These are phyloP conservation scores for Drosophila picticornis DNA, from an alignment of 2,888 invertebrate genomes.

Conservation along the genomic window DNA sequence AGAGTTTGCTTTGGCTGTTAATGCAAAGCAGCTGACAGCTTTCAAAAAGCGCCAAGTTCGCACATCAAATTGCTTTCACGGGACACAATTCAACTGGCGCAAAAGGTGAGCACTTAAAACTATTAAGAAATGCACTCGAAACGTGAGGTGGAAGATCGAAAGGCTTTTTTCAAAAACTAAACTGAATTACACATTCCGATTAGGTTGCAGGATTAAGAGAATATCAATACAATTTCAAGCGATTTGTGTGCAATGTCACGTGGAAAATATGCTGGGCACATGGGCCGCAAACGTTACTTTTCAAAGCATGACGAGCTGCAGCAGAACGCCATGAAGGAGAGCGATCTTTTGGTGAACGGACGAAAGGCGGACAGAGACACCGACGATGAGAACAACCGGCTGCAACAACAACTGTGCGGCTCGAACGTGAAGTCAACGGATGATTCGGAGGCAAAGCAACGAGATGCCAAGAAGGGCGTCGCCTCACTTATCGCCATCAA, in stretches of 20 bases:
- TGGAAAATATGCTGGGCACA: constrained; percentile 95
- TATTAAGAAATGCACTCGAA: neutral
- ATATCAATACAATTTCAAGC: neutral
- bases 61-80: neutral
- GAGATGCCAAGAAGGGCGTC: constrained; percentile 92
- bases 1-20: neutral
- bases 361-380: neutral
- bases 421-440: neutral
- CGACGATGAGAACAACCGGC: constrained; percentile 49
- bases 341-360: constrained; percentile 55
- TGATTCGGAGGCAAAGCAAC: constrained; percentile 86
- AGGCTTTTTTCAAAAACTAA: neutral
- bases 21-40: neutral
- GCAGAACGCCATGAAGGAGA: constrained; percentile 88
- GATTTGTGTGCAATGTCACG: constrained; percentile 54
- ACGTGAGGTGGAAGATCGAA: neutral
- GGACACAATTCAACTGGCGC: neutral
- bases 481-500: constrained; percentile 95
- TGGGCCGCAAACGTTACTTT: constrained; percentile 96
- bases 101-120: neutral
- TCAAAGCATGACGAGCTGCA: constrained; percentile 97
- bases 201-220: neutral
- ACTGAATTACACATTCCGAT: neutral
- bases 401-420: neutral
- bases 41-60: neutral